Evolutionary conservation across 23 tunicate species (phyloP).

Genomic region (Oikopleura dioica): DNA sequence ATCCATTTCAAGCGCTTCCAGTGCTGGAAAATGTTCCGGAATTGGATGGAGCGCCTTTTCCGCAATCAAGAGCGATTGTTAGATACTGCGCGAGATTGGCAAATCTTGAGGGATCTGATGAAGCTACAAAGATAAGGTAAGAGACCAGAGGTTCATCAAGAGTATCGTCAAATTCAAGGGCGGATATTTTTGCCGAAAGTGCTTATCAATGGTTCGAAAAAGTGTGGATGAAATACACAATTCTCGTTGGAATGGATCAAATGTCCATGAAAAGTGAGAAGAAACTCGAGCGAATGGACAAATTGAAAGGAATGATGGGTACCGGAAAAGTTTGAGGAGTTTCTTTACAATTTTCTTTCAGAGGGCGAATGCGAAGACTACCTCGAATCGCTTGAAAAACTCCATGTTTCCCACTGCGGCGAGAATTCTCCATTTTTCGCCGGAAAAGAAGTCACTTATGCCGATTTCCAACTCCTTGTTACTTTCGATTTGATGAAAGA

Average conservation of each 20-base stretch:
- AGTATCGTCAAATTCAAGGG: no score
- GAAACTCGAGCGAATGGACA: no score
- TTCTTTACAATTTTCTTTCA: no score
- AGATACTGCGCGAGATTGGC: slow-evolving; percentile 3
- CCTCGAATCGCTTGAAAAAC: background rate
- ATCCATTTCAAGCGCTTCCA: slow-evolving; percentile 5
- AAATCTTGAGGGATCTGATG: background rate
- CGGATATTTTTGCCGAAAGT: slow-evolving; percentile 4
- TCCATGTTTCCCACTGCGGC: slow-evolving; percentile 3
- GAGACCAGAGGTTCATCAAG: no score
- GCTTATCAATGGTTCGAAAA: background rate
- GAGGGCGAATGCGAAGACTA: background rate
- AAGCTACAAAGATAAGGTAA: background rate
- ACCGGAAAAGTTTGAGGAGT: no score
- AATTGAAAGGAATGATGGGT: no score
- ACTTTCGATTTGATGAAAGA: background rate
- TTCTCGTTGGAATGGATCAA: background rate
- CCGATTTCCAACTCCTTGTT: background rate
- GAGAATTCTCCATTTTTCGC: background rate
- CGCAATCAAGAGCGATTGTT: background rate
- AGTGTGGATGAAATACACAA: background rate
- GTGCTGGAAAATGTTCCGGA: slow-evolving; percentile 11
- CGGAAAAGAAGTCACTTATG: background rate
- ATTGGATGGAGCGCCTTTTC: background rate
- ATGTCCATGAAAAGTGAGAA: no score